phyloP scores from a whole-genome alignment of 2,797 vertebrate genomes.

The Momotus momota region DNA sequence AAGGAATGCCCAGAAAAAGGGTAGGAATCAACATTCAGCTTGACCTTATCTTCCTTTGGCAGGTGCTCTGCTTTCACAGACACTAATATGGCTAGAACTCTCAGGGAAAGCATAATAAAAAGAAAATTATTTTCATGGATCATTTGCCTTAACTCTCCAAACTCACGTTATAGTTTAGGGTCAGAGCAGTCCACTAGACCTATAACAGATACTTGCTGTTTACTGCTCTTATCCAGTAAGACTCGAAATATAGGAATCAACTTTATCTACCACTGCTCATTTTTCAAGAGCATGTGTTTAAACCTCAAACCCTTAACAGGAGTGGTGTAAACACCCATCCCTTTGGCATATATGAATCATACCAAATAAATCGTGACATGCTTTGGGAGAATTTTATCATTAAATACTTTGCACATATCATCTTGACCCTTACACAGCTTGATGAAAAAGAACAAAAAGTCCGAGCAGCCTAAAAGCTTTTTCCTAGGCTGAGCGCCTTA shows the following conservation, averaged over 20 bases:
- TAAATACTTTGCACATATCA: slow-evolving; percentile 18
- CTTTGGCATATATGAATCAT: slow-evolving; percentile 5
- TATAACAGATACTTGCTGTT: too few species aligned
- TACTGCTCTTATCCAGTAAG: neutral
- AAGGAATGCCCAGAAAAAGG: neutral
- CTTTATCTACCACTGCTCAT: neutral
- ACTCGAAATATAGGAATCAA: neutral
- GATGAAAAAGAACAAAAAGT: neutral
- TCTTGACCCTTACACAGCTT: neutral
- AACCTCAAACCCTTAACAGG: neutral
- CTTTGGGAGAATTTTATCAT: slow-evolving; percentile 18
- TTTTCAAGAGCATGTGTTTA: slow-evolving; percentile 32
- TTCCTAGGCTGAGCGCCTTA: neutral
- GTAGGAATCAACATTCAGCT: neutral
- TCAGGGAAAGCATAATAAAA: neutral
- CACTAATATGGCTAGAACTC: neutral
- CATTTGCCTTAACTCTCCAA: neutral
- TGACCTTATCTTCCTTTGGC: neutral
- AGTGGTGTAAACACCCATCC: neutral
- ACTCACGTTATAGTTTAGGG: neutral
- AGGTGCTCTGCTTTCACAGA: neutral
- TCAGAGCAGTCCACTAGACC: too few species aligned
- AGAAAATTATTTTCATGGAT: neutral
- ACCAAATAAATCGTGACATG: neutral
- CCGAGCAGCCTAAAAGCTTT: neutral